Conservation (phyloP, 1,140 invertebrate species). For the Drosophila sturtevanti region DNA sequence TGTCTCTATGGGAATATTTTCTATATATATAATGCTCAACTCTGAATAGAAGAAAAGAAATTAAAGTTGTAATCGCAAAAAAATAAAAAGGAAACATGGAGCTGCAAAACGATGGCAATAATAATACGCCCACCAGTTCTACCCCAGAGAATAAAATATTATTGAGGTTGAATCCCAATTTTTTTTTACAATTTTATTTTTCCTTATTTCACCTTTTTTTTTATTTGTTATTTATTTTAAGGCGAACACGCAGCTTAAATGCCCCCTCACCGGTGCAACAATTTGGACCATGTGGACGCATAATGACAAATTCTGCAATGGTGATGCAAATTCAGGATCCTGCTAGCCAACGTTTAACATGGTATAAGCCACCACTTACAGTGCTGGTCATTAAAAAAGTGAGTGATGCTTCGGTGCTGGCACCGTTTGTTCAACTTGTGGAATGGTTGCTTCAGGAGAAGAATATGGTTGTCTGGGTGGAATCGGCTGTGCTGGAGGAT, state of each 20-base stretch:
- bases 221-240: slow-evolving; percentile 83
- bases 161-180: slow-evolving; percentile 31
- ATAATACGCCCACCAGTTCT: neutral
- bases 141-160: slow-evolving; percentile 15
- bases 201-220: neutral
- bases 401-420: slow-evolving; percentile 93
- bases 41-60: neutral
- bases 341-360: slow-evolving; percentile 96
- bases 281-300: slow-evolving; percentile 97
- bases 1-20: neutral
- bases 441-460: slow-evolving; percentile 97
- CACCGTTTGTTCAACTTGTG: slow-evolving; percentile 96
- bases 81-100: neutral
- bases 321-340: slow-evolving; percentile 99
- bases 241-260: slow-evolving; percentile 95
- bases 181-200: neutral
- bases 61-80: neutral
- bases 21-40: neutral
- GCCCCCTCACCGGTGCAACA: slow-evolving; percentile 96
- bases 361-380: slow-evolving; percentile 97
- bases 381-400: slow-evolving; percentile 98
- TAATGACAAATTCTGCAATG: slow-evolving; percentile 98
- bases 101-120: slow-evolving; percentile 12
- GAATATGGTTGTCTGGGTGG: slow-evolving; percentile 96
- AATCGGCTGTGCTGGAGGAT: slow-evolving; percentile 94